Percentiles rank a stretch among this genome's conserved stretches.
These are phyloP conservation scores for Mormyrops attenuatus DNA, from an alignment of 2,797 vertebrate genomes.

Conservation along the genomic window DNA sequence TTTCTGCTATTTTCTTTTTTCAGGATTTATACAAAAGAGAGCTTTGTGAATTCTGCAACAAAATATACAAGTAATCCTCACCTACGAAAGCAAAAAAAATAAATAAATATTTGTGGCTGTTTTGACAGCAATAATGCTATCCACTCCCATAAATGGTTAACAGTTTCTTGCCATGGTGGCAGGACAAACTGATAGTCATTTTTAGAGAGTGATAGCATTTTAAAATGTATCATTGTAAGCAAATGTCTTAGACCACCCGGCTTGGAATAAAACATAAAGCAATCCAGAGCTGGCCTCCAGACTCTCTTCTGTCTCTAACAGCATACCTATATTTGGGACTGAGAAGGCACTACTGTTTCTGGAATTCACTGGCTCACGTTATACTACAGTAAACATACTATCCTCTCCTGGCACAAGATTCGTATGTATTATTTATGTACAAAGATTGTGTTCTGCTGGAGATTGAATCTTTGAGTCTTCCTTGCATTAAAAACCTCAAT, in stretches of 20 bases:
- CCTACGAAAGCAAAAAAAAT: background rate
- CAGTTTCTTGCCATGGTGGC: background rate
- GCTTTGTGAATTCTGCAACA: background rate
- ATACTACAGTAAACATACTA: constrained; percentile 17
- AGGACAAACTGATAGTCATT: constrained; percentile 3
- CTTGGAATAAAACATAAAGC: constrained; percentile 22
- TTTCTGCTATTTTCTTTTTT: background rate
- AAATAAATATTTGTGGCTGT: background rate
- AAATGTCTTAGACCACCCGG: constrained; percentile 24
- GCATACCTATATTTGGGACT: constrained; percentile 24
- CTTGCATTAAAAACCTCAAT: background rate
- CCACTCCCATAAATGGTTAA: constrained; percentile 27
- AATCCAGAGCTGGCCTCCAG: constrained; percentile 4
- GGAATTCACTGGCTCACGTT: constrained; percentile 1
- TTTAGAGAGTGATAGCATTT: constrained; percentile 19
- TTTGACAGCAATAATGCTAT: background rate
- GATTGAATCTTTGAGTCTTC: background rate
- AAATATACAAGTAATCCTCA: background rate
- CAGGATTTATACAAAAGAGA: background rate
- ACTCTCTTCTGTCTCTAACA: background rate
- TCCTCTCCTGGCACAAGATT: background rate
- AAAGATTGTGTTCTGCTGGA: background rate
- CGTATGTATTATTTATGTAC: background rate
- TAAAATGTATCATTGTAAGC: constrained; percentile 23
- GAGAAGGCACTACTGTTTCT: background rate